phyloP scores from a whole-genome alignment of 1,140 invertebrate genomes.

The Himalopsyche phryganea region DNA sequence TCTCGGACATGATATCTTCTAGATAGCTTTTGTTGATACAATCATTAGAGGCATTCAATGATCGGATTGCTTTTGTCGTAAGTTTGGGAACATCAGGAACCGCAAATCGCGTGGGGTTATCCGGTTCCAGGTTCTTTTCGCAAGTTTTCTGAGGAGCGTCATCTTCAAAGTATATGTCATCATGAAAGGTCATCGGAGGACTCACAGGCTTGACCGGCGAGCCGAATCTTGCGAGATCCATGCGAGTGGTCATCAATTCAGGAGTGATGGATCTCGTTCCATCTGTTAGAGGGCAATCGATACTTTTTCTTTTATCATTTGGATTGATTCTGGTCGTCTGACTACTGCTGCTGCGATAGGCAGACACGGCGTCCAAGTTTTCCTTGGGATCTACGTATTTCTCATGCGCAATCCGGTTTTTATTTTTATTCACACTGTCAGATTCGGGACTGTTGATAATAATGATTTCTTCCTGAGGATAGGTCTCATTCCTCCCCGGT shows the following conservation, averaged over 20 bases:
- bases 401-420: no score
- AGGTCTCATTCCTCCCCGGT: no score
- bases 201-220: not conserved
- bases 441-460: no score
- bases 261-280: conserved; percentile 17
- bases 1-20: conserved; percentile 32
- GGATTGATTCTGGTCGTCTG: no score
- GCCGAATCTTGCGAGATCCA: conserved; percentile 6
- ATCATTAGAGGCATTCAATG: conserved; percentile 3
- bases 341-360: no score
- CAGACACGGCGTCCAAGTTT: no score
- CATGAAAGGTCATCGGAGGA: conserved; percentile 13
- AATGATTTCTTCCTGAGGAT: no score
- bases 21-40: conserved; percentile 5
- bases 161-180: conserved; percentile 29
- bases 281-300: conserved; percentile 21
- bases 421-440: no score
- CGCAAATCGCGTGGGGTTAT: conserved; percentile 1
- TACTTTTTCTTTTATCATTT: not conserved
- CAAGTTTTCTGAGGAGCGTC: conserved; percentile 2
- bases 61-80: not conserved
- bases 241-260: conserved; percentile 9
- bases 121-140: no score
- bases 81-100: conserved; percentile 23
- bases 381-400: no score